phyloP scores from a whole-genome alignment of 2,113 vertebrate species.

The Notechis scutatus region DNA sequence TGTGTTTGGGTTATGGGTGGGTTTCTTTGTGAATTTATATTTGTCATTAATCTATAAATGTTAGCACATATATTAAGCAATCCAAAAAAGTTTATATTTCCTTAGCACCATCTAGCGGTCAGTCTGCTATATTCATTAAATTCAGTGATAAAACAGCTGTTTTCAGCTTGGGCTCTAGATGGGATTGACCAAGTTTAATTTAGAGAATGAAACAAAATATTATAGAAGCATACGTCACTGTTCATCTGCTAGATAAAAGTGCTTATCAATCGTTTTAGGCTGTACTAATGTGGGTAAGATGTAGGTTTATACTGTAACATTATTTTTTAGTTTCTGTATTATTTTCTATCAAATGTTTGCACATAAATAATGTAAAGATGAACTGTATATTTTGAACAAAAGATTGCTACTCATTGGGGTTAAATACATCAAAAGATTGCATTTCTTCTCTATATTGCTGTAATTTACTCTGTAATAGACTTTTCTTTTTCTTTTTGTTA shows the following conservation, averaged over 20 bases:
- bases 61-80: not conserved
- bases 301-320: not conserved
- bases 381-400: not conserved
- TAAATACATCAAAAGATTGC: not conserved
- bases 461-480: not conserved
- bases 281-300: not conserved
- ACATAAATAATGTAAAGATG: not conserved
- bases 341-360: not conserved
- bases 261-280: not conserved
- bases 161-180: not conserved
- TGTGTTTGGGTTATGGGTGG: not conserved
- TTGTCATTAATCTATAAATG: slow-evolving; percentile 12
- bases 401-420: not conserved
- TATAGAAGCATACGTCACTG: not conserved
- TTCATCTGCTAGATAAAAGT: not conserved
- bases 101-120: slow-evolving; percentile 74
- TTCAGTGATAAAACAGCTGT: slow-evolving; percentile 2
- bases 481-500: not conserved
- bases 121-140: not conserved
- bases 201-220: not conserved
- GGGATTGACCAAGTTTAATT: not conserved
- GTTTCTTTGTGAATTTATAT: not conserved
- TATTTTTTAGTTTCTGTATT: not conserved
- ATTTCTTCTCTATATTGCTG: not conserved
- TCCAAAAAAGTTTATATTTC: slow-evolving; percentile 34